Evolutionary conservation across 2,797 vertebrate species (phyloP).

Genomic region (Ctenopoma kingsleyae): DNA sequence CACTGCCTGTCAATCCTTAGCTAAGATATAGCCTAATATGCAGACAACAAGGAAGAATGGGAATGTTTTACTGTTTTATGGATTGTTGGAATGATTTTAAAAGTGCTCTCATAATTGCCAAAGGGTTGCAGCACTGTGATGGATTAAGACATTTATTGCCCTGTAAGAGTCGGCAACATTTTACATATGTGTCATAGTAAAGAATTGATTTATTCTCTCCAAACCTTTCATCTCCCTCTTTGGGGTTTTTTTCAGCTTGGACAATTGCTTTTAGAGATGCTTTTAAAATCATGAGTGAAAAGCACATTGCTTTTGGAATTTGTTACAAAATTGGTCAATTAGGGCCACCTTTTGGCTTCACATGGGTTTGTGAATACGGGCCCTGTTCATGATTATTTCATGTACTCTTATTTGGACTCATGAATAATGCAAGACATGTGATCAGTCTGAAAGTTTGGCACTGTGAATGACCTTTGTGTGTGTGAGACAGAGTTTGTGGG

Average conservation of each 20-base stretch:
- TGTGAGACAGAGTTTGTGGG: constrained; percentile 21
- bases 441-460: constrained; percentile 62
- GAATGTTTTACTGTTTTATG: constrained; percentile 10
- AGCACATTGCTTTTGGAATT: constrained; percentile 59
- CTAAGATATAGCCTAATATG: constrained; percentile 14
- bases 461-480: constrained; percentile 47
- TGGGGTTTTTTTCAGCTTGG: constrained; percentile 27
- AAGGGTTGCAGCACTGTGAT: constrained; percentile 29
- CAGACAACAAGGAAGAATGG: constrained; percentile 9
- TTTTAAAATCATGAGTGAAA: constrained; percentile 64
- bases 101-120: constrained; percentile 27
- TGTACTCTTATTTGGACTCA: constrained; percentile 74
- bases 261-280: constrained; percentile 52
- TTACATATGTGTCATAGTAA: constrained; percentile 30
- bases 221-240: constrained; percentile 18
- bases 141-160: constrained; percentile 48
- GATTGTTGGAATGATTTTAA: constrained; percentile 41
- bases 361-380: constrained; percentile 57
- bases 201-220: constrained; percentile 35
- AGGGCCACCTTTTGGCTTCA: constrained; percentile 64
- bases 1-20: constrained; percentile 12
- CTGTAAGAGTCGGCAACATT: constrained; percentile 29
- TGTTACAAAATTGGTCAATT: constrained; percentile 72
- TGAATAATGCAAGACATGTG: constrained; percentile 71
- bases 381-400: constrained; percentile 76